phyloP scores from a whole-genome alignment of 64 coral and sea anemone genomes.

The Montipora efflorescens region DNA sequence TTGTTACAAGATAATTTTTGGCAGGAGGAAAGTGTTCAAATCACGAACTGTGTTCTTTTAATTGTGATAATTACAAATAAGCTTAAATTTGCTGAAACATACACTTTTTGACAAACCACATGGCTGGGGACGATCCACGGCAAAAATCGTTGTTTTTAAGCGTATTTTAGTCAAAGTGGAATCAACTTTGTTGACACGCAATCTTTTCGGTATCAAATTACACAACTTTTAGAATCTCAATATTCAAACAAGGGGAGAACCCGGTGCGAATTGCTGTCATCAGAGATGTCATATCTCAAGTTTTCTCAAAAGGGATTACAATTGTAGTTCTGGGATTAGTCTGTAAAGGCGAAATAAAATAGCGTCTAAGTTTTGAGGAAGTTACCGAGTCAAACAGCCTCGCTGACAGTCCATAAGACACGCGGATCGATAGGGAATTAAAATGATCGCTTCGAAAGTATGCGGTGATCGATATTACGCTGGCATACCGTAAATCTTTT shows the following conservation, averaged over 20 bases:
- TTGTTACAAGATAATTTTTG: neutral
- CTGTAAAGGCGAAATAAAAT: no score
- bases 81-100: neutral
- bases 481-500: no score
- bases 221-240: neutral
- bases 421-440: no score
- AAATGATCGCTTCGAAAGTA: no score
- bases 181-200: neutral
- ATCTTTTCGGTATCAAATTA: slow-evolving; percentile 16
- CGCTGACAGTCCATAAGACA: no score
- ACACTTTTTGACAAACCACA: neutral
- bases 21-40: neutral
- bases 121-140: no score
- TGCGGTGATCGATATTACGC: no score
- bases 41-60: neutral
- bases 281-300: neutral
- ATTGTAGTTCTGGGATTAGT: no score
- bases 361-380: neutral
- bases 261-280: neutral
- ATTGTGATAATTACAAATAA: no score
- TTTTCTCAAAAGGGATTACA: neutral
- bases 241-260: neutral
- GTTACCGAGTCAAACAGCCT: neutral
- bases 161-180: neutral
- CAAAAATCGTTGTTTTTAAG: neutral